Percentiles rank a stretch among this genome's conserved stretches.
phyloP scores from a whole-genome alignment of 2,113 vertebrate species.

The Lasiurus borealis region DNA sequence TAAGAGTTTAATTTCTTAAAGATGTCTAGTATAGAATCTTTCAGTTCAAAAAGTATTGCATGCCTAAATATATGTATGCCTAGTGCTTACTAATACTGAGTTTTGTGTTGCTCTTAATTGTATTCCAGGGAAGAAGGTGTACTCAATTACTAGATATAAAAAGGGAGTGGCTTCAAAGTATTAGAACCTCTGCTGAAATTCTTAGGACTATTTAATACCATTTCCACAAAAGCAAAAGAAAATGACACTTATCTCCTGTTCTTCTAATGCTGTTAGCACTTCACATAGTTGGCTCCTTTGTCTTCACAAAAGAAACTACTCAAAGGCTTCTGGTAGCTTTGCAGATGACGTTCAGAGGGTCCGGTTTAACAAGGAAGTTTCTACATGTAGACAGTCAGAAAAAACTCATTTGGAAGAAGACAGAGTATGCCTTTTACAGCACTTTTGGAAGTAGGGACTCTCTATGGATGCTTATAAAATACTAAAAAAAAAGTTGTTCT shows the following conservation, averaged over 20 bases:
- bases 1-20: background rate
- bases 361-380: conserved; percentile 28
- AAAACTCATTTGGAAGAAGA: conserved; percentile 5
- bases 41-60: background rate
- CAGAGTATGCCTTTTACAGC: background rate
- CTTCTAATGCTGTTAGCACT: background rate
- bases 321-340: background rate
- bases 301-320: conserved; percentile 8
- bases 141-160: background rate
- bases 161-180: background rate
- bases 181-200: conserved; percentile 13
- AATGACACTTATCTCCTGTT: background rate
- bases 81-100: background rate
- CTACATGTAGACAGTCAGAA: conserved; percentile 29
- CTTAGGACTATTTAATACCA: background rate
- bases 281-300: background rate
- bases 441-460: background rate
- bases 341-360: background rate
- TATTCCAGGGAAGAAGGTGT: background rate
- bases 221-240: conserved; percentile 47
- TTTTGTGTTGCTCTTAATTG: conserved; percentile 30
- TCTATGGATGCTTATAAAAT: conserved; percentile 7
- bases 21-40: background rate
- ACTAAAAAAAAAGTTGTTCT: conserved; percentile 23
- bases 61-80: background rate